Base-by-base conservation (phyloP, 2,888 invertebrate genomes). In the Melangyna quadrimaculata region DNA sequence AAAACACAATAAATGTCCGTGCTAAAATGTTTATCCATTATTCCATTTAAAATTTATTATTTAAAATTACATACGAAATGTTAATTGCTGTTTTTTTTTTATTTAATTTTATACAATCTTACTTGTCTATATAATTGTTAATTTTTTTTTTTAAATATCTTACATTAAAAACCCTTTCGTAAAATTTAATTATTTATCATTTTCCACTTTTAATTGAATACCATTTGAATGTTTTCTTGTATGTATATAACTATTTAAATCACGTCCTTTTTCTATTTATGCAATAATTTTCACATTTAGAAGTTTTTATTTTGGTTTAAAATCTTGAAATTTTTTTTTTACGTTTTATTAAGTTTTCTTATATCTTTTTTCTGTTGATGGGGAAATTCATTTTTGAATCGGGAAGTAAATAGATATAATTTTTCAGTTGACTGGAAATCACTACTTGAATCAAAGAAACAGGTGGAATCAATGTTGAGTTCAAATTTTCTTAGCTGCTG, bases 61-160 rank as follows among this genome's bases (percentile, higher is more conserved):
- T 69, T 74, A 12, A 79, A 79, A 73, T 81, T 86, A 70, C 80
- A 86, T 86, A 86, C 59, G 86, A 86, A 86, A 86, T 86, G 43
- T 81, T 81, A 14, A 77, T 27, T 70, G 6, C 43, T 61, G 48
- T 70, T 43, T 70, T 43, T 24, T 51, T 14, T 75, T 75, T 86
- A 73, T 86, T 81, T 77, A 86, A 77, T 14, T 75, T 75, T 86
- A 73, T 86, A 86, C 81, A 86, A 77, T 86, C 86, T 81, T 86
- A 81, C 17, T 27, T 57, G 24, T 17, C 57, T 81, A 86, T 45
- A 35, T n/a, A n/a, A n/a, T n/a, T n/a, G 53, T 55, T 22, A 35
- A 24, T 48, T 48, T 19, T 14, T 7, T 24, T 14, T 48, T 43
- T 43, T 27, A 27, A 32, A 19, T 80, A 75, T 84, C 45, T 71